phyloP scores from a whole-genome alignment of 2,113 vertebrate species.

The Muntiacus reevesi region DNA sequence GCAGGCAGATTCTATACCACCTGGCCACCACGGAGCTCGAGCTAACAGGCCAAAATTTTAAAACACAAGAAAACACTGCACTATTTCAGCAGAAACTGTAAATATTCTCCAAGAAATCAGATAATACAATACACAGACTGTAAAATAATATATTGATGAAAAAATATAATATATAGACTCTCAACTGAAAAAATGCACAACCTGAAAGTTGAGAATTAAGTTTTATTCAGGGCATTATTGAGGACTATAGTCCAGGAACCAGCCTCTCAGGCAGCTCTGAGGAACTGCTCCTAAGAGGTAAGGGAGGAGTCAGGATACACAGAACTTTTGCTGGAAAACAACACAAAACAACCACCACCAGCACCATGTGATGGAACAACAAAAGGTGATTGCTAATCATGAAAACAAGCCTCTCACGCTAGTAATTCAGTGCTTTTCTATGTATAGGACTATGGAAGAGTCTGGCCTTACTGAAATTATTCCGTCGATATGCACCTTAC shows the following conservation, averaged over 20 bases:
- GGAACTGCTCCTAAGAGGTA: neutral
- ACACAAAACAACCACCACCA: accelerated
- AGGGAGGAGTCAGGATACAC: neutral
- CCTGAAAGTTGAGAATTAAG: neutral
- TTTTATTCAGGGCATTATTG: neutral
- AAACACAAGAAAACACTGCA: neutral
- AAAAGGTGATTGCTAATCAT: neutral
- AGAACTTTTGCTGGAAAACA: neutral
- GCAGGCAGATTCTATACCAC: neutral
- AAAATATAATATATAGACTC: neutral
- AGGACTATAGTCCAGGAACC: neutral
- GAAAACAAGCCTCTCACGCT: neutral
- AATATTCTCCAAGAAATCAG: neutral
- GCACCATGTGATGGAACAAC: neutral
- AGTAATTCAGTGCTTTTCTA: neutral
- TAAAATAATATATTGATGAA: neutral
- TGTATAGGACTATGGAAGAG: neutral
- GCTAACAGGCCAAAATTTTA: neutral
- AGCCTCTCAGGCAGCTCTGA: neutral
- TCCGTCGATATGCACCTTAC: neutral
- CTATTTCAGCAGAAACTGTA: neutral
- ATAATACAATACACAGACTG: neutral
- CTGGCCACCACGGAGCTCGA: neutral
- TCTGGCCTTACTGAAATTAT: neutral
- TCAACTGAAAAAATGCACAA: neutral